These are phyloP conservation scores for Colossoma macropomum DNA, from an alignment of 2,113 vertebrate species.

Conservation along the genomic window DNA sequence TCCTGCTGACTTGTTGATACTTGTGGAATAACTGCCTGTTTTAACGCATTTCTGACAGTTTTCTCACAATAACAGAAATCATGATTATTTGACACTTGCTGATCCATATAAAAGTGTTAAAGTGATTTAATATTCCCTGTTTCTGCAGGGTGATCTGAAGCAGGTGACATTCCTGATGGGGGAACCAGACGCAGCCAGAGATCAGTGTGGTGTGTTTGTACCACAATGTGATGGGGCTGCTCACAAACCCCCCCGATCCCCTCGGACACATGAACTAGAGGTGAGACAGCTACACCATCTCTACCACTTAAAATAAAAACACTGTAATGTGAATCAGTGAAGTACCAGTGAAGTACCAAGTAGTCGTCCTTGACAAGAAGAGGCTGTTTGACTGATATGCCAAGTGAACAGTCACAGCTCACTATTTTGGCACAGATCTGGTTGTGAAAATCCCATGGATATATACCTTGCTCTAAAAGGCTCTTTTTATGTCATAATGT, in stretches of 20 bases:
- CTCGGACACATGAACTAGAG: slow-evolving; percentile 50
- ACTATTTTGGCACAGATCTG: too few species aligned
- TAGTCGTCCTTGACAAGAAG: too few species aligned
- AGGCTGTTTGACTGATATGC: too few species aligned
- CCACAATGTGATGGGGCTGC: slow-evolving; percentile 58
- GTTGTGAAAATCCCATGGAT: too few species aligned
- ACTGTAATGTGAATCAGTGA: background rate
- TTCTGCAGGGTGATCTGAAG: slow-evolving; percentile 80
- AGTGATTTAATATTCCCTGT: background rate
- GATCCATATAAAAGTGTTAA: background rate
- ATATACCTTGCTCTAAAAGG: too few species aligned
- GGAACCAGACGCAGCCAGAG: slow-evolving; percentile 73
- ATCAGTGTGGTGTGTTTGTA: slow-evolving; percentile 74
- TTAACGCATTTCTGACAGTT: background rate
- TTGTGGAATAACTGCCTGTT: too few species aligned
- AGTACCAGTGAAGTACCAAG: background rate
- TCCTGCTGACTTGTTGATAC: too few species aligned
- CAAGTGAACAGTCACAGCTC: too few species aligned
- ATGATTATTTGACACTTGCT: background rate
- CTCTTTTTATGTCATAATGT: too few species aligned
- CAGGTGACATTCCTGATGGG: slow-evolving; percentile 85
- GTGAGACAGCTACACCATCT: slow-evolving; percentile 47
- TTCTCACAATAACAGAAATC: background rate
- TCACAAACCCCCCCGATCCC: slow-evolving; percentile 56
- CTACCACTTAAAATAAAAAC: background rate